Conservation (phyloP, 2,113 vertebrate genomes). For the Grus americana region DNA sequence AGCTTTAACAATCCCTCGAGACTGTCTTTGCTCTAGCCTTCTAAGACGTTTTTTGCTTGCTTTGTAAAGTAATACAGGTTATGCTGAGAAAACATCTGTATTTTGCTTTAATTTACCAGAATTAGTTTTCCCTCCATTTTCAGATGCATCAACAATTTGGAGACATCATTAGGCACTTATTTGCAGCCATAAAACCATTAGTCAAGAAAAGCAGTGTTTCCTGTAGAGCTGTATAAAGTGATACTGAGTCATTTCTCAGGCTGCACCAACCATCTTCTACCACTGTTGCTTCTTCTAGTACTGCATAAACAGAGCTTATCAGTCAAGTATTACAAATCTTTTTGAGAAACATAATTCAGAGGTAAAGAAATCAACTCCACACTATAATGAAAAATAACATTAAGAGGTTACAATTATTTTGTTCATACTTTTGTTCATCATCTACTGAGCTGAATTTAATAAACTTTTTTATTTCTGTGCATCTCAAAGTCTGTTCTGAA, state of each 20-base stretch:
- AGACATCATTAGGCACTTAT: neutral
- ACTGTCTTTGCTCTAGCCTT: neutral
- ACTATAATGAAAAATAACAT: neutral
- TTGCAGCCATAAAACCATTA: neutral
- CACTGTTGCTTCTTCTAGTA: neutral
- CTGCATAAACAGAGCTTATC: neutral
- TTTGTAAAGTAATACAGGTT: neutral
- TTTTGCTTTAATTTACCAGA: slow-evolving; percentile 21
- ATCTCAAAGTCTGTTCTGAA: neutral
- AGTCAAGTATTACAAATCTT: neutral
- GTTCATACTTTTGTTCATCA: neutral
- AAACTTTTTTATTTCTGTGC: neutral
- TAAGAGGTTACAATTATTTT: neutral
- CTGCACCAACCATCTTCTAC: neutral
- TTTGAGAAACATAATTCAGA: neutral
- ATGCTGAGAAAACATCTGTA: neutral
- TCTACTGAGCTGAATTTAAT: neutral
- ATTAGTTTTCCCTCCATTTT: slow-evolving; percentile 4
- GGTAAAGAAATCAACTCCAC: neutral
- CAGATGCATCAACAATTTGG: slow-evolving; percentile 12
- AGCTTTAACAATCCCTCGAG: neutral
- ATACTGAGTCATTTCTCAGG: neutral
- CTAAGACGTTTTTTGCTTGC: neutral
- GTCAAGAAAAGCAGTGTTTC: neutral
- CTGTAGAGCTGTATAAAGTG: neutral